Base-by-base conservation (phyloP, 1,140 invertebrate species). In the Eumaeus atala region DNA sequence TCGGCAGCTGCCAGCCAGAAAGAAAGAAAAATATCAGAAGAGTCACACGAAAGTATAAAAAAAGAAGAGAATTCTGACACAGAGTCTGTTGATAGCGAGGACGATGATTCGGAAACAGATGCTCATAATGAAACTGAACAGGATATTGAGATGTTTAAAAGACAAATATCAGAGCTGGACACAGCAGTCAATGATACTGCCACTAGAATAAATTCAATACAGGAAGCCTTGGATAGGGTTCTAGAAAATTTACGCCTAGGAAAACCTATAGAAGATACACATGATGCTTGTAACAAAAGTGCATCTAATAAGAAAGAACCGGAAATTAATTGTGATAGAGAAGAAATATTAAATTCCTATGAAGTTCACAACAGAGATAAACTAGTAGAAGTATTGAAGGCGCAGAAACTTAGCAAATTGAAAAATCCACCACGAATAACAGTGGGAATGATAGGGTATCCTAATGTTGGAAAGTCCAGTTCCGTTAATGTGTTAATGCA, bases 381-480 rank as follows among this genome's bases (percentile, higher is more conserved):
- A 71, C 77, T 93, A 12, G 90, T 93, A 48, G 79, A 89, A 55
- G 88, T 97, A 10, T 92, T 98, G 35, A 92, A 90, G 67, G 88
- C 75, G 14, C 85, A 95, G 36, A 91, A 93, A 59, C 82, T 70
- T 12, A 89, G 91, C 83, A 93, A 67, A 80, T 64, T 58, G 88
- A 93, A 90, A 59, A 88, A 90, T 61, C 91, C 84, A 2, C 77
- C 88, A 42, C 72, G 92, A 10, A 91, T 92, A 0, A 96, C 95
- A 35, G 91, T 99, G 61, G 97, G 97, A 40, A 90, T 99, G 82
- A 96, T 98, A 64, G 98, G 98, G 0, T 99, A 99, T 89, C 98
- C 98, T 0, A 99, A 99, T 90, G 98, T 99, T 35, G 98, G 98
- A 11, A 99, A 99, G 89, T 99, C 97, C 89, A 99, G 97, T 47